phyloP scores from a whole-genome alignment of 2,797 vertebrate genomes.

The Phoxinus dragarum region DNA sequence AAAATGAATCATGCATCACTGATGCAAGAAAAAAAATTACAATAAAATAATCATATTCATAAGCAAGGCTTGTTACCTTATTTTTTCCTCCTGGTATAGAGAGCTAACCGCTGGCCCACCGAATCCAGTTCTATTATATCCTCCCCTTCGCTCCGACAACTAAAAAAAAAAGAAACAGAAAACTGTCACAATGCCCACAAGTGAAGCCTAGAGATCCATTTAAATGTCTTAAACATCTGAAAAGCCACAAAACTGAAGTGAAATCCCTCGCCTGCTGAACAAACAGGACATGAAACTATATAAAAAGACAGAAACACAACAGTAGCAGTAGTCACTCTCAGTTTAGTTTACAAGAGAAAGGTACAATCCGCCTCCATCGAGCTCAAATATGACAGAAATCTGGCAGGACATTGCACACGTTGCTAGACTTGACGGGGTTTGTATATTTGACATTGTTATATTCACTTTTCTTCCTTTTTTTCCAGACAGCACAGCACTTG shows the following conservation, averaged over 20 bases:
- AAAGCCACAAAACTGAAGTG: background rate
- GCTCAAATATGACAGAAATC: conserved; percentile 4
- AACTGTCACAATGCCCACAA: conserved; percentile 58
- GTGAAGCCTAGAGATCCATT: background rate
- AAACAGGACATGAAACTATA: background rate
- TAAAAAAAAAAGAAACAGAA: conserved; percentile 43
- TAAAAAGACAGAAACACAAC: background rate
- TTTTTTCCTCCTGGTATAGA: conserved; percentile 94
- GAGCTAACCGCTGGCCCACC: conserved; percentile 94
- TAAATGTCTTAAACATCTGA: background rate
- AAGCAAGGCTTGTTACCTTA: conserved; percentile 84
- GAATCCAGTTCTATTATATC: conserved; percentile 84
- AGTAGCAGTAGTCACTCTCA: background rate
- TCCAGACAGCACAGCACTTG: background rate
- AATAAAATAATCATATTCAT: conserved; percentile 5
- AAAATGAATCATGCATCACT: conserved; percentile 40
- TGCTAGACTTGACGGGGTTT: conserved; percentile 15
- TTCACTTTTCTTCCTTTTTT: conserved; percentile 6
- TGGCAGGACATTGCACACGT: background rate
- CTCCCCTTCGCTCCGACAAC: conserved; percentile 82
- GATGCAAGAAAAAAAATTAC: conserved; percentile 14
- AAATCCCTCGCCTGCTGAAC: background rate
- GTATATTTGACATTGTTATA: conserved; percentile 14
- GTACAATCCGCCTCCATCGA: background rate
- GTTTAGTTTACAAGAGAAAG: background rate